Conservation (phyloP, 2,888 invertebrate species). For the Drosophila colorata region DNA sequence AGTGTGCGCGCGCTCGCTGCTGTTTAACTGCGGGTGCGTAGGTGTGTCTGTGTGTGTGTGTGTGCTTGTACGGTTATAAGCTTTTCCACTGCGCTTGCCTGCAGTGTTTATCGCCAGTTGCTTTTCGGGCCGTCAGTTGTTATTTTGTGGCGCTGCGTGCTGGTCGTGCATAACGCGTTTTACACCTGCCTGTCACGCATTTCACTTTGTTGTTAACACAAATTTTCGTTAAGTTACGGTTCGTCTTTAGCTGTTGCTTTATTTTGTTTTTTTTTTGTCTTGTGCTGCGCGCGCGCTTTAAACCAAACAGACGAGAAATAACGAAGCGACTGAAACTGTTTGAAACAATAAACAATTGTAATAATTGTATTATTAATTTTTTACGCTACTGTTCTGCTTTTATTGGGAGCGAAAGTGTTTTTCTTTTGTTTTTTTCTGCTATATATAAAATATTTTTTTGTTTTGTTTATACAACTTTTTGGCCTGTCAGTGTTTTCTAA, state of each 20-base stretch:
- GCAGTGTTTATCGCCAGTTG: conserved; percentile 58
- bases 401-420: conserved; percentile 53
- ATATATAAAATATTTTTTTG: conserved; percentile 13
- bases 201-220: conserved; percentile 29
- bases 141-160: conserved; percentile 64
- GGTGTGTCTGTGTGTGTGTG: conserved; percentile 3
- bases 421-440: conserved; percentile 15
- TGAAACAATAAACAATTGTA: conserved; percentile 46
- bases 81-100: conserved; percentile 62
- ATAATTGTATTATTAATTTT: conserved; percentile 42
- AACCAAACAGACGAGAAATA: conserved; percentile 7
- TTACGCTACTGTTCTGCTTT: conserved; percentile 36
- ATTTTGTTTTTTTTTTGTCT: conserved; percentile 14
- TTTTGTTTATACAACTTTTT: conserved; percentile 26
- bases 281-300: conserved; percentile 56
- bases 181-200: conserved; percentile 26
- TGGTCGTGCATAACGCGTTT: conserved; percentile 59
- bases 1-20: conserved; percentile 25
- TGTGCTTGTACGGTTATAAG: conserved; percentile 17
- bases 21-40: conserved; percentile 6
- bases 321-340: conserved; percentile 30
- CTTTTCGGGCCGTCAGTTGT: conserved; percentile 56
- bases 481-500: conserved; percentile 38
- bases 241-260: conserved; percentile 25
- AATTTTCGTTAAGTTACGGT: conserved; percentile 37